Evolutionary conservation across 1,140 invertebrate species (phyloP).

Genomic region (Forficula auricularia): DNA sequence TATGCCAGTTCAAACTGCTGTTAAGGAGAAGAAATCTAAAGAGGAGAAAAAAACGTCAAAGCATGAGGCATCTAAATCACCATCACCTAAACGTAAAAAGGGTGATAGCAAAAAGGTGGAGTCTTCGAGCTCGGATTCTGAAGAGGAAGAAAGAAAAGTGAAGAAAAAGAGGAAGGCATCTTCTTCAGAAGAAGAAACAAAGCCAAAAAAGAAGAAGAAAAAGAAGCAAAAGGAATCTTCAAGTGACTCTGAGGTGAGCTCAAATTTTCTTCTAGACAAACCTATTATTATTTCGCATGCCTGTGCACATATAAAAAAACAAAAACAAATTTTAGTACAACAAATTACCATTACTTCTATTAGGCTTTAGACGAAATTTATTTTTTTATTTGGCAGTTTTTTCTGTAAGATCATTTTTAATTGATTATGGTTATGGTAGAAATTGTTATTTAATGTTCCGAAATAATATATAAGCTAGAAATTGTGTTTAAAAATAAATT

Average conservation of each 20-base stretch:
- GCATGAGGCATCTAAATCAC: not conserved
- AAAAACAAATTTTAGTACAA: too few relatives aligned
- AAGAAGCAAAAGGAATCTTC: conserved; percentile 32
- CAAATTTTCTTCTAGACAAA: conserved; percentile 10
- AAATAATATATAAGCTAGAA: too few relatives aligned
- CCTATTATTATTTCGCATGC: conserved; percentile 8
- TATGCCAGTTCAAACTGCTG: not conserved
- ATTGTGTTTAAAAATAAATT: too few relatives aligned
- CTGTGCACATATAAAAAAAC: not conserved
- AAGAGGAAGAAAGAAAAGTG: conserved; percentile 36
- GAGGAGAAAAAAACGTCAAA: conserved; percentile 4
- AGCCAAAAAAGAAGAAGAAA: conserved; percentile 26
- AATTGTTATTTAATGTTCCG: too few relatives aligned
- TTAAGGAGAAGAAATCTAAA: conserved; percentile 7
- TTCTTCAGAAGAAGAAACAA: conserved; percentile 38
- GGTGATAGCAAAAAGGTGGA: not conserved
- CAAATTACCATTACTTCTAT: too few relatives aligned
- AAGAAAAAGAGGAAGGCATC: conserved; percentile 32
- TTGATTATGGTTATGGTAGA: too few relatives aligned
- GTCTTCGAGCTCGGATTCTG: conserved; percentile 20
- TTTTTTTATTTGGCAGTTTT: too few relatives aligned
- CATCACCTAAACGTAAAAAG: conserved; percentile 3
- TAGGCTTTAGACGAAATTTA: too few relatives aligned
- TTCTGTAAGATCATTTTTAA: too few relatives aligned
- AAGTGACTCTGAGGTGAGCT: conserved; percentile 21